A percentile compares a stretch with the other conserved stretches of the same genome.
Evolutionary conservation across 2,113 vertebrate species (phyloP).

Genomic region (human): GRCh38 chr4:126958001-126958500

Average conservation of each 20-base stretch:
- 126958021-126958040: not conserved
- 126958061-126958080: constrained; percentile 35
- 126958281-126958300: not conserved
- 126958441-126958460: not conserved
- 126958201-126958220: constrained; percentile 42
- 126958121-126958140: constrained; percentile 56
- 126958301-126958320: not conserved
- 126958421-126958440: constrained; percentile 33
- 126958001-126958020: not conserved
- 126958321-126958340: not conserved
- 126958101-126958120: not conserved
- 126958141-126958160: constrained; percentile 48
- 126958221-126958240: constrained; percentile 63
- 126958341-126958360: not conserved
- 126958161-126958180: constrained; percentile 50
- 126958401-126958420: constrained; percentile 26
- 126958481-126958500: not conserved
- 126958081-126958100: not conserved
- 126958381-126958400: constrained; percentile 13
- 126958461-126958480: not conserved
- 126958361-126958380: not conserved
- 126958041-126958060: constrained; percentile 13
- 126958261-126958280: not conserved
- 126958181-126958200: constrained; percentile 36
- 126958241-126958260: not conserved